phyloP scores from a whole-genome alignment of 2,113 vertebrate species.

The Eublepharis macularius region DNA sequence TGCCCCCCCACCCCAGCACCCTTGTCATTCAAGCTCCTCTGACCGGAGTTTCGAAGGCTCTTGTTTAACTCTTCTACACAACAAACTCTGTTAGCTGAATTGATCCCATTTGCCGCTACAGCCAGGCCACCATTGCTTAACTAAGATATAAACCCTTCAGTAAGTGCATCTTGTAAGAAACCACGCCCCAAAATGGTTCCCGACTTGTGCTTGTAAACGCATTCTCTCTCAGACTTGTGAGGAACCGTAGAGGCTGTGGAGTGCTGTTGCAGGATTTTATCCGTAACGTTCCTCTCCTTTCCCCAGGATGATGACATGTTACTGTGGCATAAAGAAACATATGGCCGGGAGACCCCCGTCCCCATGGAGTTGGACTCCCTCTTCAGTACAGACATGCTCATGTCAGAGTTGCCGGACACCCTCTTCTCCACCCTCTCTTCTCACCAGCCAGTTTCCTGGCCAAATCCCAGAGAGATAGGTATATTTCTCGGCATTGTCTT shows the following conservation, averaged over 20 bases:
- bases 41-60: not conserved
- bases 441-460: constrained; percentile 90
- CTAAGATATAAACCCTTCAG: not conserved
- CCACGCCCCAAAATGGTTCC: too few relatives aligned
- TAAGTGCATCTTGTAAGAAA: not conserved
- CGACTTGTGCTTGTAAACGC: not conserved
- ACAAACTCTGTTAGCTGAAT: too few relatives aligned
- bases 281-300: constrained; percentile 32
- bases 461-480: constrained; percentile 95
- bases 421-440: constrained; percentile 94
- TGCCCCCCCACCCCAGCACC: too few relatives aligned
- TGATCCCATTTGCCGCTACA: too few relatives aligned
- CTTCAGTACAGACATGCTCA: constrained; percentile 94
- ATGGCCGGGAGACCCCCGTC: constrained; percentile 80
- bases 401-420: constrained; percentile 95
- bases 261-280: not conserved
- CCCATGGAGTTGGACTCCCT: constrained; percentile 96
- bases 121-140: not conserved
- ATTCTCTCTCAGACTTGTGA: not conserved
- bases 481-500: constrained; percentile 45
- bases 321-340: constrained; percentile 76
- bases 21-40: too few relatives aligned
- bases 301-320: constrained; percentile 88
- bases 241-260: not conserved
- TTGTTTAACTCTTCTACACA: not conserved